phyloP scores from a whole-genome alignment of 2,888 invertebrate genomes.

The Lissocephala sabroskyi region DNA sequence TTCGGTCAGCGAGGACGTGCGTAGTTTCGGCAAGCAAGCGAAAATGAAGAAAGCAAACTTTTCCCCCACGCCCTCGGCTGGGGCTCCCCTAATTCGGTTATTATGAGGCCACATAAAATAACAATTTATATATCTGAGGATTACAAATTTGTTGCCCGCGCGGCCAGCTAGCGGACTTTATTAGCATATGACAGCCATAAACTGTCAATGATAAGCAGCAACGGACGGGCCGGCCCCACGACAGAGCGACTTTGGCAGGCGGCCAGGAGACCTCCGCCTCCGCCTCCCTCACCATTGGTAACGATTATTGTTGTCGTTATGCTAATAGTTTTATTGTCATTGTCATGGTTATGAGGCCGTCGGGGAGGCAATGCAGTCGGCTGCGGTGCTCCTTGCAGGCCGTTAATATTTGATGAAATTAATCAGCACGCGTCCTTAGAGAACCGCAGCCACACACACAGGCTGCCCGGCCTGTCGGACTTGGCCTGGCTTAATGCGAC shows the following conservation, averaged over 20 bases:
- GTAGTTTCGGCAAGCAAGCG: constrained; percentile 37
- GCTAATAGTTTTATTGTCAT: constrained; percentile 50
- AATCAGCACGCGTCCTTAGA: constrained; percentile 48
- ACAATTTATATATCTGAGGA: constrained; percentile 64
- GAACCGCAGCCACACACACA: neutral
- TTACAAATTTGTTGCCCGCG: constrained; percentile 50
- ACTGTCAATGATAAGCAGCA: constrained; percentile 10
- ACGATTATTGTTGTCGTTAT: constrained; percentile 39
- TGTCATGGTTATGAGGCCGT: constrained; percentile 11
- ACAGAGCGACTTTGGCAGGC: too few relatives aligned
- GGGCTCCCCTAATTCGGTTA: constrained; percentile 55
- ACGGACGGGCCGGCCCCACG: too few relatives aligned
- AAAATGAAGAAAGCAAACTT: constrained; percentile 9
- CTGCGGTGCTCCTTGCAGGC: neutral
- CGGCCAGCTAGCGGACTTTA: constrained; percentile 2
- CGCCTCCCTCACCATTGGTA: neutral
- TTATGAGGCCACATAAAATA: constrained; percentile 65
- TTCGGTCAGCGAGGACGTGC: constrained; percentile 38
- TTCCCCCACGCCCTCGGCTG: constrained; percentile 2
- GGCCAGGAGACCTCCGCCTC: too few relatives aligned
- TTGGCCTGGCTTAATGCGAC: too few relatives aligned
- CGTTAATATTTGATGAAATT: constrained; percentile 60
- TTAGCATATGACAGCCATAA: constrained; percentile 36
- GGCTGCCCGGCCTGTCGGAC: too few relatives aligned
- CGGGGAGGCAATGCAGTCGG: too few relatives aligned